A percentile compares a stretch with the other conserved stretches of the same genome.
These are phyloP conservation scores for Glossosoma conforme DNA, from an alignment of 1,140 invertebrate species.

Conservation along the genomic window DNA sequence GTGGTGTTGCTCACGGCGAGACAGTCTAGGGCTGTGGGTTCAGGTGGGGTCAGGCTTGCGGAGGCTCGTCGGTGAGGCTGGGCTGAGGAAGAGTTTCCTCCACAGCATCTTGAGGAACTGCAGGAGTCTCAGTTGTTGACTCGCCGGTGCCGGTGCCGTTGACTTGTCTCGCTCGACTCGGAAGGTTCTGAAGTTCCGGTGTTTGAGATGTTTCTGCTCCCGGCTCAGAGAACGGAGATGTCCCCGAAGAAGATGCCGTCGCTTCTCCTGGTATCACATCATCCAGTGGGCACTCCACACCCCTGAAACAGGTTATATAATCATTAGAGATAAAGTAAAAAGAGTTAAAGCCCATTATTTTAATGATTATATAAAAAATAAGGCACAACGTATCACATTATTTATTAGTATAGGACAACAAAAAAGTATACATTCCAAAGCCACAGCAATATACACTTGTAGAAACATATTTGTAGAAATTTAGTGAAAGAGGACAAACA, in stretches of 20 bases:
- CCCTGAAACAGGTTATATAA: too few relatives aligned
- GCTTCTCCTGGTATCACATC: constrained; percentile 1
- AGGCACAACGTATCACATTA: too few relatives aligned
- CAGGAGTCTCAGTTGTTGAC: constrained; percentile 32
- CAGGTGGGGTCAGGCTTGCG: constrained; percentile 41
- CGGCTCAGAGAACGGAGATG: constrained; percentile 4
- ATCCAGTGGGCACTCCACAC: constrained; percentile 5
- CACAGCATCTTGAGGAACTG: constrained; percentile 12
- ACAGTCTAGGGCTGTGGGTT: background rate
- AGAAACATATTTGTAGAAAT: too few relatives aligned
- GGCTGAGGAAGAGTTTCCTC: constrained; percentile 38
- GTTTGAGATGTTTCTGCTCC: background rate
- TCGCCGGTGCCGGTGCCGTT: constrained; percentile 9
- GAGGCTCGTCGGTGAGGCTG: constrained; percentile 44
- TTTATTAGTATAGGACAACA: too few relatives aligned
- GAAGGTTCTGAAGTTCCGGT: constrained; percentile 4
- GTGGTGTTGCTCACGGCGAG: too few relatives aligned
- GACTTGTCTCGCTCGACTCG: constrained; percentile 12
- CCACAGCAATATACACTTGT: too few relatives aligned
- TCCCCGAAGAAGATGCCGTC: constrained; percentile 6
- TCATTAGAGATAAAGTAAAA: too few relatives aligned
- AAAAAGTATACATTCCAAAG: too few relatives aligned
- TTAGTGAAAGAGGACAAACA: too few relatives aligned
- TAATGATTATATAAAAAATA: too few relatives aligned
- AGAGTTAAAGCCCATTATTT: too few relatives aligned